These are phyloP conservation scores for Noctua comes DNA, from an alignment of 2,888 invertebrate species.

Conservation along the genomic window DNA sequence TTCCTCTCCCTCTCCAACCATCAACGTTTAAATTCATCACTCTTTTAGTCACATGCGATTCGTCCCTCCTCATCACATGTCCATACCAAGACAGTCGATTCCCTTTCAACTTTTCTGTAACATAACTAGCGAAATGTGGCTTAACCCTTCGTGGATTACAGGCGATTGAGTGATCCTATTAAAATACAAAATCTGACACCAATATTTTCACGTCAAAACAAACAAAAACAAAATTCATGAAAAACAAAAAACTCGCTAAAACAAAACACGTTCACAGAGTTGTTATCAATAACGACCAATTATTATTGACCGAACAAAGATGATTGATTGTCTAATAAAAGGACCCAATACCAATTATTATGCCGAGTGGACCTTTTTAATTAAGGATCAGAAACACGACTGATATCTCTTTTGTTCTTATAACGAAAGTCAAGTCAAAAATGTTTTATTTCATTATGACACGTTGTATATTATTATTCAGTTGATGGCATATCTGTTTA, in stretches of 20 bases:
- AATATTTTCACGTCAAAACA: slow-evolving; percentile 12
- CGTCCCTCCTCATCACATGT: too few species aligned
- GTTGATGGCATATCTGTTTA: too few species aligned
- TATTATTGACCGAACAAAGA: slow-evolving; percentile 33
- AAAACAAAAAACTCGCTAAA: slow-evolving; percentile 9
- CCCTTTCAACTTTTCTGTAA: too few species aligned
- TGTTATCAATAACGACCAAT: slow-evolving; percentile 8
- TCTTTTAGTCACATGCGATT: too few species aligned
- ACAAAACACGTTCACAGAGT: slow-evolving; percentile 11
- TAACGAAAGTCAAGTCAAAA: too few species aligned
- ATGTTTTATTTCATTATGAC: too few species aligned
- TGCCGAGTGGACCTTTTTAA: slow-evolving; percentile 5
- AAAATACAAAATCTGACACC: neutral
- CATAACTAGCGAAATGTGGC: too few species aligned
- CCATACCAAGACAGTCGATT: too few species aligned
- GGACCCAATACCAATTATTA: slow-evolving; percentile 63
- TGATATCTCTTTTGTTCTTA: slow-evolving; percentile 12
- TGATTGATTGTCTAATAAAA: slow-evolving; percentile 67
- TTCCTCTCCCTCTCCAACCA: too few species aligned
- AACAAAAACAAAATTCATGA: slow-evolving; percentile 7
- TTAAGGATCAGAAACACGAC: neutral
- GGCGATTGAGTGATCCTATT: neutral
- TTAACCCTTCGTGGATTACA: too few species aligned
- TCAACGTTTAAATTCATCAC: too few species aligned
- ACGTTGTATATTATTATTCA: too few species aligned